These are phyloP conservation scores for Champsocephalus esox DNA, from an alignment of 2,797 vertebrate species.

Conservation along the genomic window DNA sequence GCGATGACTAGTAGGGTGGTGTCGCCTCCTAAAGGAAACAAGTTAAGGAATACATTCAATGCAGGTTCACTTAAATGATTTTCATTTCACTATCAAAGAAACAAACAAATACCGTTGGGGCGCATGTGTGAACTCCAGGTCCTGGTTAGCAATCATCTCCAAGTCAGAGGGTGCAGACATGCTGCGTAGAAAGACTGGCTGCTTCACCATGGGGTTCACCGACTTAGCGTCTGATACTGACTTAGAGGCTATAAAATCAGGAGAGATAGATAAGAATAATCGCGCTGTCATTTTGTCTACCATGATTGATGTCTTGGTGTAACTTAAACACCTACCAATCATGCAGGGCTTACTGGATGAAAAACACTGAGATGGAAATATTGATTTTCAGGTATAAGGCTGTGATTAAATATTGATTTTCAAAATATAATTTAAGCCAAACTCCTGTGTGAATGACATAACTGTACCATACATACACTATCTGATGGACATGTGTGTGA, in stretches of 20 bases:
- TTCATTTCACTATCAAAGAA: not conserved
- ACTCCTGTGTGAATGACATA: not conserved
- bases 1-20: constrained; percentile 93
- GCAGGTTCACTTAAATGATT: not conserved
- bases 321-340: not conserved
- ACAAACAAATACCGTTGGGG: constrained; percentile 86
- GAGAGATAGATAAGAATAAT: constrained; percentile 6
- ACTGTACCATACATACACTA: not conserved
- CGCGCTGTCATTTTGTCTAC: not conserved
- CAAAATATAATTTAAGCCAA: not conserved
- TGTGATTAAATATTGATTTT: not conserved
- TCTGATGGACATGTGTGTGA: not conserved
- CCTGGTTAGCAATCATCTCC: constrained; percentile 98
- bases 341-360: not conserved
- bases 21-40: constrained; percentile 88
- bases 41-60: not conserved
- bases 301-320: not conserved
- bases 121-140: constrained; percentile 94
- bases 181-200: constrained; percentile 97
- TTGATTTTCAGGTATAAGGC: not conserved
- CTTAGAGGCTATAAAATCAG: constrained; percentile 88
- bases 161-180: constrained; percentile 99
- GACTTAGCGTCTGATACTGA: constrained; percentile 94
- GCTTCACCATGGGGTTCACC: constrained; percentile 90
- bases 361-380: constrained; percentile 1